Base-by-base conservation (phyloP, 2,797 vertebrate species). In the Notolepis coatsorum region DNA sequence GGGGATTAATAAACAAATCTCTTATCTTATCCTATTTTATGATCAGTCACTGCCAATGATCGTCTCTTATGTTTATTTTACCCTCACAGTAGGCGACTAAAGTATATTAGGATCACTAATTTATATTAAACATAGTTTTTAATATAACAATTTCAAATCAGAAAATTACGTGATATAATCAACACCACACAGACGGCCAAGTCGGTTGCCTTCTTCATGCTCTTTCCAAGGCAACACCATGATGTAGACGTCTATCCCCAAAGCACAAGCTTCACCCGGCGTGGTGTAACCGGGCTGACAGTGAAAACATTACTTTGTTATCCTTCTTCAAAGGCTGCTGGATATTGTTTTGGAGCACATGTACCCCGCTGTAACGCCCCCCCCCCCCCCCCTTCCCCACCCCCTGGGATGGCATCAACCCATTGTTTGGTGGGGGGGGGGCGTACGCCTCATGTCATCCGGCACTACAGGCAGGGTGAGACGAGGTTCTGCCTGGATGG, bases 391-490 rank as follows among this genome's bases (percentile, higher is more conserved):
- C n/a, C n/a, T n/a, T n/a, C n/a, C n/a, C n/a, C n/a, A n/a, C n/a
- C n/a, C n/a, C 65, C 3, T 27, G 61, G 70, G 78, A 75, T 13
- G 42, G 31, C 41, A 62, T 61, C 54, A 5, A 53, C 74, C 30
- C 58, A 33, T 53, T 43, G 73, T 67, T 13, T 18, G 15, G 20
- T 5, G 20, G 31, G 15, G 5, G 12, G 10, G 10, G 9, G 12
- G 37, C 12, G 13, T 17, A 24, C 23, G 61, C 68, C 71, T 31
- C 54, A 42, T 74, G 73, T 62, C 71, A 75, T 52, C 65, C 59
- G 60, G 17, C 72, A 42, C 83, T 60, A 72, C 67, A 79, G 79
- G 71, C 71, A 30, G 31, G 72, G 67, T 12, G 46, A 41, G 62
- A n/a, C 33, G 5, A 15, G 50, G 13, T n/a, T 55, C 2, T 20